A percentile compares a stretch with the other conserved stretches of the same genome.
These are phyloP conservation scores for Heterotis niloticus DNA, from an alignment of 2,113 vertebrate species.

Conservation along the genomic window DNA sequence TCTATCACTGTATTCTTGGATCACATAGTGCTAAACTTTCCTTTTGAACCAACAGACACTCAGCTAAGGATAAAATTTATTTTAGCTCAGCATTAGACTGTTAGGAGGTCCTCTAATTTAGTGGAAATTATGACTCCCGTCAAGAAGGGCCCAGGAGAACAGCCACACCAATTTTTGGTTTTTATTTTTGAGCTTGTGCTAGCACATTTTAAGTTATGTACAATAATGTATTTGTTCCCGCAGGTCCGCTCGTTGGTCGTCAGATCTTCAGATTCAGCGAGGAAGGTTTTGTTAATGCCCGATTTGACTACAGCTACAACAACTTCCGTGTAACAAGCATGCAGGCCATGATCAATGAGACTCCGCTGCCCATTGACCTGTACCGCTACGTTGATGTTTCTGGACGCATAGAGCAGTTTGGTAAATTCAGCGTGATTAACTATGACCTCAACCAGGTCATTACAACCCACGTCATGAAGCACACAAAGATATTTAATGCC, in stretches of 20 bases:
- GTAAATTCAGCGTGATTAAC: conserved; percentile 98
- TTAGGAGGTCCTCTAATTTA: no score
- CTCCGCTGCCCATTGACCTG: conserved; percentile 90
- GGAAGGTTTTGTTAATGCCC: conserved; percentile 91
- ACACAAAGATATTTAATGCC: conserved; percentile 94
- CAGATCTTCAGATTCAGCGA: conserved; percentile 97
- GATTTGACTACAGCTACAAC: conserved; percentile 99
- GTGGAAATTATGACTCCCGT: no score
- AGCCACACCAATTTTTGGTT: no score
- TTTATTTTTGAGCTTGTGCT: no score
- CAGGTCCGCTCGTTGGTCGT: conserved; percentile 88
- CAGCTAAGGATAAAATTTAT: no score
- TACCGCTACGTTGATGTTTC: conserved; percentile 97
- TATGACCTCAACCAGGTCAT: conserved; percentile 98
- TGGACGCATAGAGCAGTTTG: conserved; percentile 91
- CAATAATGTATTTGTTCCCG: not conserved
- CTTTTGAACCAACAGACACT: no score
- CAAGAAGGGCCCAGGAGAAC: no score
- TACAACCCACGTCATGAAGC: conserved; percentile 97
- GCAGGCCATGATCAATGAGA: conserved; percentile 98
- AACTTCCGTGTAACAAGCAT: conserved; percentile 97
- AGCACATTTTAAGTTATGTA: no score
- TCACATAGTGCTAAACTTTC: no score
- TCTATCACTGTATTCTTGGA: no score
- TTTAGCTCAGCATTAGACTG: no score